Conservation (phyloP, 1,140 invertebrate species). For the Ceratina australensis region DNA sequence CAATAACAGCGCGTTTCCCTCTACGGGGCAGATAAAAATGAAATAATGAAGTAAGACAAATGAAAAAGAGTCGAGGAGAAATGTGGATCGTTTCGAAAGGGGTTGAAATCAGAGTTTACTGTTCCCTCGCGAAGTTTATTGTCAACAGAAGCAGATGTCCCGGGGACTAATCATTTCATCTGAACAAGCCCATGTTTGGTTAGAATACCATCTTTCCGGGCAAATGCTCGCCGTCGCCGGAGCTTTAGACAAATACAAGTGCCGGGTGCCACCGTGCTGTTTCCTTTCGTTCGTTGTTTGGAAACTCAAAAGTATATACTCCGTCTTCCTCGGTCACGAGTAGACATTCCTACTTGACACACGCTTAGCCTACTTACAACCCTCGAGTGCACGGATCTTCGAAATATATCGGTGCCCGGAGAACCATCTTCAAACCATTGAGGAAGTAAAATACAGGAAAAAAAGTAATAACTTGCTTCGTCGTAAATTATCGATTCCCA, state of each 20-base stretch:
- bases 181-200: slow-evolving; percentile 51
- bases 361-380: slow-evolving; percentile 30
- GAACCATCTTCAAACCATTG: neutral
- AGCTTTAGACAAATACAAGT: slow-evolving; percentile 69
- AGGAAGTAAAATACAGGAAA: neutral
- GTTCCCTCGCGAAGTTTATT: slow-evolving; percentile 23
- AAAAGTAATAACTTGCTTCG: neutral
- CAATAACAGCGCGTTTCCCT: neutral
- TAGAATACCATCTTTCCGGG: slow-evolving; percentile 63
- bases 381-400: neutral
- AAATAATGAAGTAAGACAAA: neutral
- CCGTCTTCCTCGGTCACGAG: slow-evolving; percentile 16
- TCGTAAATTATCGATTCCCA: neutral
- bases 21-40: too few species aligned
- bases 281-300: slow-evolving; percentile 64
- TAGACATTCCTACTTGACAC: too few species aligned
- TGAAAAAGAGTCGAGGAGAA: neutral
- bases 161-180: slow-evolving; percentile 43
- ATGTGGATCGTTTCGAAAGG: too few species aligned
- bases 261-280: slow-evolving; percentile 65
- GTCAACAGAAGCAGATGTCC: slow-evolving; percentile 53
- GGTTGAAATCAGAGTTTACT: slow-evolving; percentile 15
- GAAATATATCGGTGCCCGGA: too few species aligned
- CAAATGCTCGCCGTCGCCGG: slow-evolving; percentile 68
- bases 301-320: slow-evolving; percentile 52